A percentile compares a stretch with the other conserved stretches of the same genome.
These are phyloP conservation scores for Antechinus stuartii DNA, from an alignment of 2,113 vertebrate species.

Conservation along the genomic window DNA sequence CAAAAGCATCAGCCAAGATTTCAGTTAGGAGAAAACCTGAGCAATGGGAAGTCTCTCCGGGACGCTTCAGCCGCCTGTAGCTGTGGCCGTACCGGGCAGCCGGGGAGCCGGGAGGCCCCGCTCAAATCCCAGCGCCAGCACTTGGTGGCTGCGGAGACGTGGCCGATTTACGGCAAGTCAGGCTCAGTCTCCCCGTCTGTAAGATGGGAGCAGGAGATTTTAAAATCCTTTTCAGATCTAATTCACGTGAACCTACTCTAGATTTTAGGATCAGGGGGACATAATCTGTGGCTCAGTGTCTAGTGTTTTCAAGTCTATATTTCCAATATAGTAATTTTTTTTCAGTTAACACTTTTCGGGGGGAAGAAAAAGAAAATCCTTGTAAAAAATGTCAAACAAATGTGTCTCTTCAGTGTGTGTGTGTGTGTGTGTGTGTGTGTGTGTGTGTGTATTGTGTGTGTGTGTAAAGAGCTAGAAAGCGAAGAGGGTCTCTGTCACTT, in stretches of 20 bases:
- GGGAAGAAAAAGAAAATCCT: not conserved
- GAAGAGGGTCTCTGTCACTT: no score
- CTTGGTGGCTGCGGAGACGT: not conserved
- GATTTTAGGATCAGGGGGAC: not conserved
- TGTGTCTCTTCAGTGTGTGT: not conserved
- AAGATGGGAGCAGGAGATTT: not conserved
- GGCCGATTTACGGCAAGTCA: rapidly evolving
- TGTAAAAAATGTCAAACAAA: not conserved
- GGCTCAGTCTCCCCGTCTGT: not conserved
- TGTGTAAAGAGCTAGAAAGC: not conserved
- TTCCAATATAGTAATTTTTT: no score
- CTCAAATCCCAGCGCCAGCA: not conserved
- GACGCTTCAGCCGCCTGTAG: not conserved
- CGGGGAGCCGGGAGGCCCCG: not conserved
- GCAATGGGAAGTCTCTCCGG: not conserved
- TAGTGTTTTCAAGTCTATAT: not conserved
- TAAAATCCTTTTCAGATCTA: not conserved
- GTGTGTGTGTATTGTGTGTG: no score
- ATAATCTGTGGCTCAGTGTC: not conserved
- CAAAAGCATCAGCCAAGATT: not conserved
- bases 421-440: no score
- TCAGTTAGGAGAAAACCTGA: not conserved
- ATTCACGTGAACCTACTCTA: not conserved
- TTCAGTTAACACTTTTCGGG: not conserved
- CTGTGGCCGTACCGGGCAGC: not conserved